Evolutionary conservation across 2,888 invertebrate genomes (phyloP), one percentile per base, ranked within the genome.

Genomic region (Mylabris sibirica): DNA sequence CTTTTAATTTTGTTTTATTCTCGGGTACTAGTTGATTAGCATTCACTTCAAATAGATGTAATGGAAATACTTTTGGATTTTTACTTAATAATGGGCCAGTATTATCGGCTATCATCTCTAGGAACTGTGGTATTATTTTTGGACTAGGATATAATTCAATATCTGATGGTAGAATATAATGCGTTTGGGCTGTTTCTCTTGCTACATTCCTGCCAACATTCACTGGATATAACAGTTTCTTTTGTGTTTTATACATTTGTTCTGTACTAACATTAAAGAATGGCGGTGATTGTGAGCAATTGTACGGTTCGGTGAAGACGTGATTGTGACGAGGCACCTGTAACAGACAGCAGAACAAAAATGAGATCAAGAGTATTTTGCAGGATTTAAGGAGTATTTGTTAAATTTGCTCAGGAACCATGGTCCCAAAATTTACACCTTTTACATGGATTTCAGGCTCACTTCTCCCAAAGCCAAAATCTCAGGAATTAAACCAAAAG

Each of bases 151-250:
- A 96, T 67, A 97, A 88, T 84, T 97, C 96, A 78, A 96, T 95
- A 83, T 97, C 96, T 64, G 95, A 95, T 30, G 95, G 91, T 66
- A 96, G 88, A 53, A 96, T 89, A 83, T 90, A 96, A 82, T 94
- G 91, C 0, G 96, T 96, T 59, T 92, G 88, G 0, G 95, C 93
- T 35, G 91, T 89, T 78, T 94, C 94, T 60, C 96, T 88, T 0
- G 96, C 96, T n/a, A 96, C 89, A 84, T 96, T 96, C 35, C 96
- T 88, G 0, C 94, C 96, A 11, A 96, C 94, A 84, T 97, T 97
- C 67, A 97, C 94, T 2, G 96, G 96, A 83, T 97, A 97, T 24
- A 95, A 85, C 11, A 96, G 87, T 78, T 92, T 93, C 83, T 94
- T 94, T 78, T 91, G 90, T 63, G 90, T 89, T 86, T 93, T 95